A percentile compares a stretch with the other conserved stretches of the same genome.
Conservation (phyloP, 2,888 invertebrate species). For the Neocrepidodera transversa region DNA sequence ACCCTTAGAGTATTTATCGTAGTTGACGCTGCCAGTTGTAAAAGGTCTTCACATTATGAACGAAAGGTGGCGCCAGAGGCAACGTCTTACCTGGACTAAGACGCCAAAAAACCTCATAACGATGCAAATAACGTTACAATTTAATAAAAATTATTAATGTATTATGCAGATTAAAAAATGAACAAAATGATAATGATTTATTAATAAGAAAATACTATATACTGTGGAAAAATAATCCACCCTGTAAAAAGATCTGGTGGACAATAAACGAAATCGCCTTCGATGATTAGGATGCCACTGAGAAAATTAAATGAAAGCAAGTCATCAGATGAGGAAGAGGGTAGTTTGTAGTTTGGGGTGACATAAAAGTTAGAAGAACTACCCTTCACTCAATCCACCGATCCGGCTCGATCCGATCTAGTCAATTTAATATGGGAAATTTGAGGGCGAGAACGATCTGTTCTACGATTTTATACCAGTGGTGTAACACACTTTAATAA, state of each 20-base stretch:
- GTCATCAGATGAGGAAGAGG: constrained; percentile 34
- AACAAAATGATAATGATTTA: too few relatives aligned
- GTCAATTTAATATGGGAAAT: constrained; percentile 51
- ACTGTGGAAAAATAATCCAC: constrained; percentile 20
- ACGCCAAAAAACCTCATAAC: too few relatives aligned
- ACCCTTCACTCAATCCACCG: constrained; percentile 25
- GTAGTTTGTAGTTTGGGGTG: constrained; percentile 39
- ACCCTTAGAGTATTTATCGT: too few relatives aligned
- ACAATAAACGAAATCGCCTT: constrained; percentile 24
- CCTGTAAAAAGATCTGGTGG: constrained; percentile 15
- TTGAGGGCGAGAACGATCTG: constrained; percentile 42
- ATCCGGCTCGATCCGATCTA: constrained; percentile 43
- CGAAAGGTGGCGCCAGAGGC: too few relatives aligned
- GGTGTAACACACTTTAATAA: too few relatives aligned
- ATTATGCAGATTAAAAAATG: too few relatives aligned
- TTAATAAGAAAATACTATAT: too few relatives aligned
- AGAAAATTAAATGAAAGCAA: constrained; percentile 48
- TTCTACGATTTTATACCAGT: constrained; percentile 25
- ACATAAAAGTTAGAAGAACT: constrained; percentile 42
- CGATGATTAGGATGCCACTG: constrained; percentile 35
- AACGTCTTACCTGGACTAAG: too few relatives aligned
- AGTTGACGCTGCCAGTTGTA: too few relatives aligned
- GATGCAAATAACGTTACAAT: too few relatives aligned
- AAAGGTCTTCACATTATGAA: too few relatives aligned
- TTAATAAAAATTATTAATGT: too few relatives aligned